phyloP scores from a whole-genome alignment of 2,888 invertebrate species.

The Meganola albula region DNA sequence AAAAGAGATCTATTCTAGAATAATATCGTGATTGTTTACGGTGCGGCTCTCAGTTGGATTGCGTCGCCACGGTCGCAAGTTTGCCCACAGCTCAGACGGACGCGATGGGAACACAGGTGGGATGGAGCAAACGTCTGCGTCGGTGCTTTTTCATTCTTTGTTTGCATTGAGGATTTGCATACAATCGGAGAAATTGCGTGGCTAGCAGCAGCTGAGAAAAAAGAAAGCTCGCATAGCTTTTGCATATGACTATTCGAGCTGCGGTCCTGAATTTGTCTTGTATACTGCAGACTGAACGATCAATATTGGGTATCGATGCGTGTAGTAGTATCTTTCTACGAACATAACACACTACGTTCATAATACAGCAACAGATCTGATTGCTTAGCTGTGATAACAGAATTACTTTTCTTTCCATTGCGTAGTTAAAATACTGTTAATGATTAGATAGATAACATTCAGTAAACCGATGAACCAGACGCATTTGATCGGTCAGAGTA shows the following conservation, averaged over 20 bases:
- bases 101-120: conserved; percentile 52
- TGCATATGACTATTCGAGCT: conserved; percentile 48
- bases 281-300: too few species aligned
- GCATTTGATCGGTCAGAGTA: conserved; percentile 45
- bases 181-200: conserved; percentile 73
- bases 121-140: conserved; percentile 57
- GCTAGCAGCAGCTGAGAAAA: conserved; percentile 49
- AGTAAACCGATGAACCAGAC: conserved; percentile 44
- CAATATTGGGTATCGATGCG: too few species aligned
- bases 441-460: conserved; percentile 37
- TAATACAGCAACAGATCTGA: neutral
- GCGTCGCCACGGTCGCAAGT: conserved; percentile 44
- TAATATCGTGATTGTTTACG: conserved; percentile 61
- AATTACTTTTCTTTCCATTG: neutral
- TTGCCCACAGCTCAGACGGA: conserved; percentile 48
- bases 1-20: conserved; percentile 63
- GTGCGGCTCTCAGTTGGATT: conserved; percentile 43
- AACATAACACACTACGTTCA: neutral
- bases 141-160: conserved; percentile 71
- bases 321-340: too few species aligned
- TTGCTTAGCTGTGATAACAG: neutral
- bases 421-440: neutral
- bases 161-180: conserved; percentile 72
- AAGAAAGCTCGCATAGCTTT: conserved; percentile 59
- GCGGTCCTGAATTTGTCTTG: conserved; percentile 35